These are phyloP conservation scores for pig (Sus scrofa) DNA, from an alignment of 2,113 vertebrate species.

Conservation along the genomic window T2T-Sscrofa CM000812.6:216791001-216791500, in stretches of 20 bases:
- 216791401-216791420: not conserved
- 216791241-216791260: no score
- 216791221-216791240: not conserved
- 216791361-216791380: not conserved
- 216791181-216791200: not conserved
- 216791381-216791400: not conserved
- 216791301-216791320: not conserved
- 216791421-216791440: not conserved
- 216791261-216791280: not conserved
- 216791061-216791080: slow-evolving; percentile 40
- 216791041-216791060: slow-evolving; percentile 12
- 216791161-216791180: not conserved
- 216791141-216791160: slow-evolving; percentile 19
- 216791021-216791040: not conserved
- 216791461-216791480: not conserved
- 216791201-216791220: not conserved
- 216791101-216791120: not conserved
- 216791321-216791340: not conserved
- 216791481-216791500: not conserved
- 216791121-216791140: not conserved
- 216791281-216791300: not conserved
- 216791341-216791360: not conserved
- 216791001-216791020: not conserved
- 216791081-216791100: not conserved
- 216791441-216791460: not conserved